phyloP scores from a whole-genome alignment of 2,113 vertebrate genomes.

The Peromyscus maniculatus region DNA sequence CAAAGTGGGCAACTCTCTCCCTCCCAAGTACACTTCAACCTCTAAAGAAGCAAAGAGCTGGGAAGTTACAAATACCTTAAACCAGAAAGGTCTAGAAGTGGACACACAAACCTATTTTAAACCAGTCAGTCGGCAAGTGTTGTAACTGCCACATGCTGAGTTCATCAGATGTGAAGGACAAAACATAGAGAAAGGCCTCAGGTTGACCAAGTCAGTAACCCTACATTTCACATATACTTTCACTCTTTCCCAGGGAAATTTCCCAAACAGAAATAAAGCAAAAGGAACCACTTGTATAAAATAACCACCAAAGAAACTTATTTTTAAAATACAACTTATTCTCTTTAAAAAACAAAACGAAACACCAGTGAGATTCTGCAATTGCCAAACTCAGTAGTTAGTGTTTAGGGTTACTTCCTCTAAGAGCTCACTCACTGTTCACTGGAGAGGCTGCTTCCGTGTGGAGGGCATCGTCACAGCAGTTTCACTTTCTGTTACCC shows the following conservation, averaged over 20 bases:
- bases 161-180: background rate
- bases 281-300: slow-evolving; percentile 33
- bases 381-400: slow-evolving; percentile 5
- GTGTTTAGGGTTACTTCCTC: slow-evolving; percentile 59
- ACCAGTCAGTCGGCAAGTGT: background rate
- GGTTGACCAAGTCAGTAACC: background rate
- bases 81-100: slow-evolving; percentile 11
- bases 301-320: slow-evolving; percentile 52
- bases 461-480: slow-evolving; percentile 45
- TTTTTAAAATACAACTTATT: slow-evolving; percentile 39
- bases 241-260: slow-evolving; percentile 2
- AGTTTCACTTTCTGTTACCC: slow-evolving; percentile 83
- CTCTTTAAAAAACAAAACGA: slow-evolving; percentile 22
- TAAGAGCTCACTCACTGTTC: slow-evolving; percentile 31
- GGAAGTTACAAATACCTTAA: slow-evolving; percentile 61
- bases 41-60: slow-evolving; percentile 53
- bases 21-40: background rate
- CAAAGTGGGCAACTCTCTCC: slow-evolving; percentile 9
- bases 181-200: background rate
- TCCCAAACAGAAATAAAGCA: slow-evolving; percentile 50
- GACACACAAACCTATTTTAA: slow-evolving; percentile 38
- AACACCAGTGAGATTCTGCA: background rate
- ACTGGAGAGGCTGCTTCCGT: slow-evolving; percentile 37
- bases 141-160: background rate
- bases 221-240: slow-evolving; percentile 16